Evolutionary conservation across 2,797 vertebrate species (phyloP), one percentile per base, ranked within the genome.

Genomic region (Rhadinocentrus ornatus): DNA sequence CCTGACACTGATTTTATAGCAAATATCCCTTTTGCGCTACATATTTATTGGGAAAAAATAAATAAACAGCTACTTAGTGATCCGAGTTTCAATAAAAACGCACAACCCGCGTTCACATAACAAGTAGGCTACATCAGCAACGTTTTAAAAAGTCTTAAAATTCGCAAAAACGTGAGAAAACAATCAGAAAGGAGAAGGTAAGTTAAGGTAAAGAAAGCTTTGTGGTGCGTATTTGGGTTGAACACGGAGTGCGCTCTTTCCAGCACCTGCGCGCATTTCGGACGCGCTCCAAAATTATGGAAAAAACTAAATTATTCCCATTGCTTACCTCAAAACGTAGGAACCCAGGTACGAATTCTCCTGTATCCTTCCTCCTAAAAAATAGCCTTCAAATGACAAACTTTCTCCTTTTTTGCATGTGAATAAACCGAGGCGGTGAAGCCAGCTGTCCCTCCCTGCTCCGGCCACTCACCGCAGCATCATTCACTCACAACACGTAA

Each of bases 241-340:
- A 22, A 46, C 0, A 55, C 13, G 80, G 80, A 31, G 34, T 73
- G 83, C 77, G 80, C 80, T 82, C 75, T 65, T 13, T 61, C 13
- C 39, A 1, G 32, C 81, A 84, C 83, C 81, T 84, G 85, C 62
- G 83, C 87, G 73, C 79, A 59, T 18, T 71, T 46, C 18, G 61
- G 66, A 64, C 24, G 24, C 3, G 41, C n/a, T 7, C 56, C 67
- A 46, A 32, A n/a, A 74, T 34, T 62, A 2, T n/a, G 32, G 20
- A 3, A 20, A n/a, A 9, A 26, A 4, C 1, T 2, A 1, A 6
- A 39, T 10, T 22, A 24, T 44, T 12, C 0, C 1, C 29, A 2
- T 1, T n/a, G 20, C 87, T 89, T 75, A 89, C 88, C 88, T 86
- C 59, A 57, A 65, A n/a, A 31, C 44, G 66, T 64, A 22, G 73